Percentiles rank a stretch among this genome's conserved stretches.
Evolutionary conservation across 2,113 vertebrate species (phyloP).

Genomic region (Cryptomyrus ogoouensis): DNA sequence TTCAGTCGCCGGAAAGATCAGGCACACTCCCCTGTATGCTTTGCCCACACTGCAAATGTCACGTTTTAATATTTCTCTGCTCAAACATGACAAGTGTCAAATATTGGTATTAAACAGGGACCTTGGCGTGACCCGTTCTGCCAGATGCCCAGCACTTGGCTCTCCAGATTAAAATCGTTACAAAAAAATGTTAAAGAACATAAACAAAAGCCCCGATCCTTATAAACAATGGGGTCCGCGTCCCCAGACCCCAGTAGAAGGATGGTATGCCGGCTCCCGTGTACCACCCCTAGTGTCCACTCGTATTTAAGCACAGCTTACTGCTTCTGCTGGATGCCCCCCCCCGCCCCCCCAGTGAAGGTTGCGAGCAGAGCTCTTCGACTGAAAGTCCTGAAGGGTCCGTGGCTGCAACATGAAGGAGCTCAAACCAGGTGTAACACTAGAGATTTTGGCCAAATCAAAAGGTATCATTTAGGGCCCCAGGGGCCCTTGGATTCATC

Average conservation of each 20-base stretch:
- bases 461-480: background rate
- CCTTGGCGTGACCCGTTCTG: background rate
- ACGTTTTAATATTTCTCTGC: background rate
- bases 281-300: background rate
- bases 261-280: background rate
- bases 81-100: background rate
- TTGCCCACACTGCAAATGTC: background rate
- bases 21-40: background rate
- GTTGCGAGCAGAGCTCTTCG: background rate
- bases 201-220: background rate
- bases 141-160: background rate
- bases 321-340: background rate
- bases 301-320: background rate
- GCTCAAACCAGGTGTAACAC: background rate
- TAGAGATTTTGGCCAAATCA: background rate
- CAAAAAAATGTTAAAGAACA: background rate
- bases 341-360: background rate
- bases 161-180: conserved; percentile 12
- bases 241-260: background rate
- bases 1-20: background rate
- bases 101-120: conserved; percentile 6
- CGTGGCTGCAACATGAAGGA: background rate
- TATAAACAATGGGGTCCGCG: background rate
- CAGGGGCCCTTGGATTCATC: too few relatives aligned
- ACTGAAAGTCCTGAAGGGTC: background rate